These are phyloP conservation scores for Papilio elwesi DNA, from an alignment of 2,888 invertebrate genomes.

Conservation along the genomic window DNA sequence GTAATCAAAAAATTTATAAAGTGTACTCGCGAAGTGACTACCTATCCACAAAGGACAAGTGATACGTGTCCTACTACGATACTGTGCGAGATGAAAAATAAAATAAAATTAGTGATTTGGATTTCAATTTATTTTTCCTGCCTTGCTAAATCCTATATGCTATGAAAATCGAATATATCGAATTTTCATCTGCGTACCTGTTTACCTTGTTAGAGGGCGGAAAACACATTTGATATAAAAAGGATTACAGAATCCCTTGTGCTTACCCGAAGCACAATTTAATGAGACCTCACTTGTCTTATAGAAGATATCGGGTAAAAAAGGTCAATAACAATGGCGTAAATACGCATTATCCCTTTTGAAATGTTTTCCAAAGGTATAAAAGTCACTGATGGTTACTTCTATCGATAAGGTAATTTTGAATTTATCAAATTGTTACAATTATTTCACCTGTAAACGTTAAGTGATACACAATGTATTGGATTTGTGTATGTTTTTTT, in stretches of 20 bases:
- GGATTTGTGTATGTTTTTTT: background rate
- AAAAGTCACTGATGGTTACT: constrained; percentile 8
- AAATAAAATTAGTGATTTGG: too few species aligned
- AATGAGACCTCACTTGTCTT: constrained; percentile 31
- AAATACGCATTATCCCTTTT: constrained; percentile 20
- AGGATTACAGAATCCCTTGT: background rate
- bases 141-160: too few species aligned
- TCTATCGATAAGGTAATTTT: constrained; percentile 8
- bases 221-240: constrained; percentile 10
- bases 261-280: constrained; percentile 26
- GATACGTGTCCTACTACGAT: too few species aligned
- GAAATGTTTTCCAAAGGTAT: constrained; percentile 27
- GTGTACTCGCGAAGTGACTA: too few species aligned
- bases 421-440: background rate
- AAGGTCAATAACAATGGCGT: constrained; percentile 32
- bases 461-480: background rate
- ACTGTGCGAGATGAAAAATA: too few species aligned
- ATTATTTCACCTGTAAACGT: background rate
- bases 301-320: constrained; percentile 24
- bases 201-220: background rate
- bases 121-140: too few species aligned
- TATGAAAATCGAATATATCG: too few species aligned
- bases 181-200: background rate
- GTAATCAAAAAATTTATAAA: too few species aligned
- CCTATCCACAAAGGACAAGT: too few species aligned